A percentile compares a stretch with the other conserved stretches of the same genome.
Evolutionary conservation across 2,113 vertebrate species (phyloP).

Genomic region (Podocnemis expansa): DNA sequence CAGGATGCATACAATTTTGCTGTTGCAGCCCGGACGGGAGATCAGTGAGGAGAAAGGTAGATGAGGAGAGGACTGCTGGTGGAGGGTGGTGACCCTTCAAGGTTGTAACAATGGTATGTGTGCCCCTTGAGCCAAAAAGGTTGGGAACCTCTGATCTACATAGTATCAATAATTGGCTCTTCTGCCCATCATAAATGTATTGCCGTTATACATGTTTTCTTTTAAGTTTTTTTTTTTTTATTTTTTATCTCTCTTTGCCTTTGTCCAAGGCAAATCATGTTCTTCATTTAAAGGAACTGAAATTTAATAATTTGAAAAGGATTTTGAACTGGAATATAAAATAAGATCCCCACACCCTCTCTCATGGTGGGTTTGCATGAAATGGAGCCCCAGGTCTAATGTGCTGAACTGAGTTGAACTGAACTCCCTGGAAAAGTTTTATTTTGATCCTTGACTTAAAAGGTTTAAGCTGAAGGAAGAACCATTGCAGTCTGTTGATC

Average conservation of each 20-base stretch:
- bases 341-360: not conserved
- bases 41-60: too few species aligned
- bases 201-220: not conserved
- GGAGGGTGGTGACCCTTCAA: too few species aligned
- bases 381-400: not conserved
- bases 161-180: not conserved
- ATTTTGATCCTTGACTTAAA: not conserved
- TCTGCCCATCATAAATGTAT: not conserved
- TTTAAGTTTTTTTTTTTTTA: not conserved
- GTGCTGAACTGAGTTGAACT: not conserved
- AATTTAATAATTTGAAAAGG: not conserved
- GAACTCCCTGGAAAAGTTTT: not conserved
- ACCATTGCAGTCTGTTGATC: not conserved
- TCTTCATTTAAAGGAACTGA: not conserved
- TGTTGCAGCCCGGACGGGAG: too few species aligned
- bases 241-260: not conserved
- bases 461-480: not conserved
- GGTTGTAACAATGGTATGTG: too few species aligned
- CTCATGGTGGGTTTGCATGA: not conserved
- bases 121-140: too few species aligned
- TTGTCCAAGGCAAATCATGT: not conserved
- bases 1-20: too few species aligned
- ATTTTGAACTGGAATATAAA: not conserved
- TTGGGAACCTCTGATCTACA: not conserved
- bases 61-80: too few species aligned